Base-by-base conservation (phyloP, 2,888 invertebrate species). In the Pogonocherus hispidulus region DNA sequence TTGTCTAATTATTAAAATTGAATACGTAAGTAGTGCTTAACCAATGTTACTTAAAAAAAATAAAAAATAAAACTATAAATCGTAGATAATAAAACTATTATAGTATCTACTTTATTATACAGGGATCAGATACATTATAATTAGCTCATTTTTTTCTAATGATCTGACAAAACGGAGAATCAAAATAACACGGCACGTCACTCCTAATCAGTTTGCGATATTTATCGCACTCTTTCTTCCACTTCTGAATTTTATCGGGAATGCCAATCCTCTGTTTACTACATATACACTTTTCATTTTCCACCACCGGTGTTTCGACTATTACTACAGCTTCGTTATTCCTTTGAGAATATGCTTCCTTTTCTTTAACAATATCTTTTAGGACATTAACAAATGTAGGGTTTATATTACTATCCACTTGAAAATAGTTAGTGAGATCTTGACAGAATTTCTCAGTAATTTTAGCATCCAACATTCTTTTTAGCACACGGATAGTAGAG, bases 171-270 rank as follows among this genome's bases (percentile, higher is more conserved):
- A 76, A 80, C 35, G 77, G 73, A 0, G 79, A 80, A 9, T 66
- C 32, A 70, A 80, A 80, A 67, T 80, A 80, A 0, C 47, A n/a
- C 2, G 76, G 76, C 62, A 78, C 62, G 6, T 62, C 47, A 14
- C 52, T 65, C 27, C 68, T 57, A 14, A 79, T 70, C 11, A 75
- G 59, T 52, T 65, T 37, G 19, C 62, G 70, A 47, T 71, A 76
- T 27, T 71, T 71, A 1, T 64, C 52, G 37, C 74, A 72, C 46
- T 66, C 64, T 3, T 65, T 60, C 60, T 54, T 69, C 79, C 78
- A 79, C 5, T 63, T 55, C 6, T 46, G 16, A 20, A 78, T 74
- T 66, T 77, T 78, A 11, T 75, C 75, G 0, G 67, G 32, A 35
- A 73, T 71, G 2, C 67, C 67, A 19, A 63, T 37, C 22, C 63